Conservation (phyloP, 2,888 invertebrate species). For the Drosophila kambysellisi region DNA sequence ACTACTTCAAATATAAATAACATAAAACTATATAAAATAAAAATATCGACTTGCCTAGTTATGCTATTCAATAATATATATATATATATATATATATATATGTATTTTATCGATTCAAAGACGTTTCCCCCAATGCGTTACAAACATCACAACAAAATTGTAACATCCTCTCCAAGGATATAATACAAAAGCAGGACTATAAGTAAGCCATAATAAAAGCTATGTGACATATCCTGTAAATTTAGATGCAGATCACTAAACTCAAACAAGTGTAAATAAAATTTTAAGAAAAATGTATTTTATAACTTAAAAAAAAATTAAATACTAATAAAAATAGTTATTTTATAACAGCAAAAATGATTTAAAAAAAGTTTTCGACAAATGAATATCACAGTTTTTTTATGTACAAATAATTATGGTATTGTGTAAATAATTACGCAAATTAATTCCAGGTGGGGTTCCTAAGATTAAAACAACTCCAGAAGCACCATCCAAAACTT, state of each 20-base stretch:
- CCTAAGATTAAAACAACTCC: not conserved
- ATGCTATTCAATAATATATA: not conserved
- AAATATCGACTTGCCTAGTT: not conserved
- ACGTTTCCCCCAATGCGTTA: not conserved
- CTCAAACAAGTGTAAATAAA: not conserved
- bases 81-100: too few species aligned
- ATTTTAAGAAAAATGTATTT: not conserved
- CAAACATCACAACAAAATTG: not conserved
- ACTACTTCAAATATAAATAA: not conserved
- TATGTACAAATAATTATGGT: not conserved
- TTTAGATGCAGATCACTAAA: too few species aligned
- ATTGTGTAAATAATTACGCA: not conserved
- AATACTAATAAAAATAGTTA: accelerated
- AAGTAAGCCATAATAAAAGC: not conserved
- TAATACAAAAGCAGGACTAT: not conserved
- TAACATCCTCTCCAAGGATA: not conserved
- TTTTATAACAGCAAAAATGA: not conserved
- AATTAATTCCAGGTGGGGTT: not conserved
- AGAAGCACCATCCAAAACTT: not conserved
- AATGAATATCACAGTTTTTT: not conserved
- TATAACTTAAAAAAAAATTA: not conserved
- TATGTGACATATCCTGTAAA: constrained; percentile 22
- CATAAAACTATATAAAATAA: too few species aligned
- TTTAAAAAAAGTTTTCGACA: accelerated
- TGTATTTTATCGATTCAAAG: not conserved